Conservation (phyloP, 1,140 invertebrate genomes). For the Anoplophora glabripennis region DNA sequence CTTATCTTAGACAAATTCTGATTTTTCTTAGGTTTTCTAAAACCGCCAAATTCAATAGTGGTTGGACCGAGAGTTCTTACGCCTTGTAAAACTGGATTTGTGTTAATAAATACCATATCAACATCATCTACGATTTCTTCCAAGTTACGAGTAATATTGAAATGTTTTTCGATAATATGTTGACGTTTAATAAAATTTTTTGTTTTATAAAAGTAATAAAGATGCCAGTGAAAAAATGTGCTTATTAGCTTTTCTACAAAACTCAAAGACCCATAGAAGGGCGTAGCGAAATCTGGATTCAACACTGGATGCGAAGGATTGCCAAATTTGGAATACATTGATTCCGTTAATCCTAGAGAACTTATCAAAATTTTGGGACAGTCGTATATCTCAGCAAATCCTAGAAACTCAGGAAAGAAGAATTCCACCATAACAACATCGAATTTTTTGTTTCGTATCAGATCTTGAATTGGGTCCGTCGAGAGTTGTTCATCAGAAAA, state of each 20-base stretch:
- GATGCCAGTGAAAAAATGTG: slow-evolving; percentile 3
- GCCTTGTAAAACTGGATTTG: slow-evolving; percentile 40
- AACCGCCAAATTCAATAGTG: slow-evolving; percentile 51
- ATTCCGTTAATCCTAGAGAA: slow-evolving; percentile 13
- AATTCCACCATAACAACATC: slow-evolving; percentile 27
- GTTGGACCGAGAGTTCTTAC: slow-evolving; percentile 49
- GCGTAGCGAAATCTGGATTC: slow-evolving; percentile 22
- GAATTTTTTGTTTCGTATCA: not conserved
- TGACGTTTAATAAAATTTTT: not conserved
- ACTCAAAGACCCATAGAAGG: slow-evolving; percentile 5
- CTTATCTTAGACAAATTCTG: slow-evolving; percentile 47
- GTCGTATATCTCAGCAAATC: slow-evolving; percentile 27
- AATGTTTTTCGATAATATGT: slow-evolving; percentile 15
- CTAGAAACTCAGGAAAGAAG: slow-evolving; percentile 16
- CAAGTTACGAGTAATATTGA: slow-evolving; percentile 6
- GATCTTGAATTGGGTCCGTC: not conserved
- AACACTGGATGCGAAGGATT: slow-evolving; percentile 26
- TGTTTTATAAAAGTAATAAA: not conserved
- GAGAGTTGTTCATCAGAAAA: slow-evolving; percentile 14
- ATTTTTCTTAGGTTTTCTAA: slow-evolving; percentile 48
- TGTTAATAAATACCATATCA: slow-evolving; percentile 37
- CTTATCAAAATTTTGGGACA: slow-evolving; percentile 27
- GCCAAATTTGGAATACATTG: slow-evolving; percentile 13
- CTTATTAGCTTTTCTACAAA: slow-evolving; percentile 24
- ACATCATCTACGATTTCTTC: slow-evolving; percentile 51